A percentile compares a stretch with the other conserved stretches of the same genome.
phyloP scores from a whole-genome alignment of 2,113 vertebrate species.

The Etia nguti region DNA sequence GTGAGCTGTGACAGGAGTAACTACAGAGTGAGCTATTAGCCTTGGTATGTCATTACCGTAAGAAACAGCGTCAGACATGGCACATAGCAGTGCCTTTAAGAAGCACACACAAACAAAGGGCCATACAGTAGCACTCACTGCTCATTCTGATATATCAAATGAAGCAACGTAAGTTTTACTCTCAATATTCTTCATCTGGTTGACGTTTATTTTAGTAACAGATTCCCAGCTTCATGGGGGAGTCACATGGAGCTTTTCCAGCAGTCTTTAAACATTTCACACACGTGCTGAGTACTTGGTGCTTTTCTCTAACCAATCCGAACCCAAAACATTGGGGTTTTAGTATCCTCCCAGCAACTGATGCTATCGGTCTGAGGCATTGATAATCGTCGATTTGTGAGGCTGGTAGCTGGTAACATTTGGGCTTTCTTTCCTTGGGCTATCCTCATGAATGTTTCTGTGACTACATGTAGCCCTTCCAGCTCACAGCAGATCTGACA shows the following conservation, averaged over 20 bases:
- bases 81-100: background rate
- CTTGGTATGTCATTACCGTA: constrained; percentile 44
- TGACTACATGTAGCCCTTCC: background rate
- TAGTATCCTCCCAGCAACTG: background rate
- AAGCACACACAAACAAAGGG: background rate
- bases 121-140: background rate
- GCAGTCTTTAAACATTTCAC: no score
- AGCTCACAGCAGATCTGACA: background rate
- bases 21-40: constrained; percentile 26
- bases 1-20: constrained; percentile 13
- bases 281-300: background rate
- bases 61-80: background rate
- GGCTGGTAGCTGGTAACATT: background rate
- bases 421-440: background rate
- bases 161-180: background rate
- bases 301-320: background rate
- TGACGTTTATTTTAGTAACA: no score
- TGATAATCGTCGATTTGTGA: background rate
- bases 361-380: background rate
- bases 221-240: no score
- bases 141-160: background rate
- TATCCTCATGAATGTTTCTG: background rate
- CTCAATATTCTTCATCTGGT: background rate
- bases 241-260: no score
- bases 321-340: background rate